These are phyloP conservation scores for Artibeus jamaicensis DNA, from an alignment of 2,797 vertebrate genomes.

Conservation along the genomic window DNA sequence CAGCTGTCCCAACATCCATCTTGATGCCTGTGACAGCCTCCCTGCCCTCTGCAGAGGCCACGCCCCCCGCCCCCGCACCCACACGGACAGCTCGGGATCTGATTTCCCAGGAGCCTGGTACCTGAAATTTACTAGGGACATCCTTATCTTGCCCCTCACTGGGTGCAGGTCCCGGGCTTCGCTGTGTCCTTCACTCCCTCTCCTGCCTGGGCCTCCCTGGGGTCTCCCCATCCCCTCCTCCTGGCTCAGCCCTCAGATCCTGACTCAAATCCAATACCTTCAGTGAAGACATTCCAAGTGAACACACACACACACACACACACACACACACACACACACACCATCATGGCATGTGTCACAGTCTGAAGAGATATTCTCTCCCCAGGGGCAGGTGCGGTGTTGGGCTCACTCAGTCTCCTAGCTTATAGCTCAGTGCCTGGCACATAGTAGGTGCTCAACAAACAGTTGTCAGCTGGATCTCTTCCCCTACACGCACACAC, in stretches of 20 bases:
- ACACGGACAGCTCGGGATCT: not conserved
- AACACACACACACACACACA: not conserved
- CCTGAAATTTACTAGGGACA: not conserved
- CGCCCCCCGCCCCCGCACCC: not conserved
- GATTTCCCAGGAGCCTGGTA: not conserved
- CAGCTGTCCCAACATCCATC: too few relatives aligned
- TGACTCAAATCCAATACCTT: not conserved
- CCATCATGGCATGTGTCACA: rapidly evolving
- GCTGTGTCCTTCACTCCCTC: not conserved
- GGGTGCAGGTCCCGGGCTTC: rapidly evolving
- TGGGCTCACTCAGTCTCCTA: not conserved
- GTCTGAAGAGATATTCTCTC: not conserved
- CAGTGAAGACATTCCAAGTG: not conserved
- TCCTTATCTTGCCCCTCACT: not conserved
- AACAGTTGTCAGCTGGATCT: not conserved
- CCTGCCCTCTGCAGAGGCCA: rapidly evolving
- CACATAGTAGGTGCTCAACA: not conserved
- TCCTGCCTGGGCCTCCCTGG: too few relatives aligned
- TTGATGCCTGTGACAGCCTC: rapidly evolving
- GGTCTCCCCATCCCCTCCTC: not conserved
- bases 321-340: not conserved
- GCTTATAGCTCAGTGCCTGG: not conserved
- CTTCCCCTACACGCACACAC: not conserved
- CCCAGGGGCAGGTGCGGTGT: rapidly evolving
- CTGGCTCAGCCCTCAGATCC: not conserved